These are phyloP conservation scores for Eurystomus glaucurus DNA, from an alignment of 2,797 vertebrate species.

Conservation along the genomic window DNA sequence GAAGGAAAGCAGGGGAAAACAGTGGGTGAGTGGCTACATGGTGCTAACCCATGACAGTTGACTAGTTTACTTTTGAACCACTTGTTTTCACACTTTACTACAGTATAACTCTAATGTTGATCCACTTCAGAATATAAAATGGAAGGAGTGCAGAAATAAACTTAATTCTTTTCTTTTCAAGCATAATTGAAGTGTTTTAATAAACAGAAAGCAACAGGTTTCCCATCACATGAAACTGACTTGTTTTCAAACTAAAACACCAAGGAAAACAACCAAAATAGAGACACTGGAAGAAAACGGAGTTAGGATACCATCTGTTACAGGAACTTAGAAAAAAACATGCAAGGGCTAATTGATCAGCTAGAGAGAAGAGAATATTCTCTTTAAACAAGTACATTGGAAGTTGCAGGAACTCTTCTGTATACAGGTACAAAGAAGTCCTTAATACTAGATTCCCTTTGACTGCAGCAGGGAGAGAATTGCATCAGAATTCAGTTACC, in stretches of 20 bases:
- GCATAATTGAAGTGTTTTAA: background rate
- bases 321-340: background rate
- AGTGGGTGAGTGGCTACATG: no score
- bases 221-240: background rate
- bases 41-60: background rate
- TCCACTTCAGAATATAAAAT: background rate
- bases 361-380: background rate
- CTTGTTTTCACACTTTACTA: background rate
- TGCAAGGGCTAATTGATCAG: background rate
- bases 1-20: no score
- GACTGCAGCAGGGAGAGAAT: background rate
- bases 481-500: background rate
- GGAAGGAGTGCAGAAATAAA: background rate
- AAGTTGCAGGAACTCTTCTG: background rate
- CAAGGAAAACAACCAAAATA: background rate
- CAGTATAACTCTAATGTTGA: background rate
- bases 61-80: background rate
- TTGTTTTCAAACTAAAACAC: background rate
- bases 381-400: background rate
- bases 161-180: background rate
- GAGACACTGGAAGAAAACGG: background rate
- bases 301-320: background rate
- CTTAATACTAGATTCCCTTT: background rate
- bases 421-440: background rate
- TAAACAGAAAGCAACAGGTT: background rate